Percentiles rank a stretch among this genome's conserved stretches.
phyloP scores from a whole-genome alignment of 2,797 vertebrate species.

The Acrossocheilus wenchowensis region DNA sequence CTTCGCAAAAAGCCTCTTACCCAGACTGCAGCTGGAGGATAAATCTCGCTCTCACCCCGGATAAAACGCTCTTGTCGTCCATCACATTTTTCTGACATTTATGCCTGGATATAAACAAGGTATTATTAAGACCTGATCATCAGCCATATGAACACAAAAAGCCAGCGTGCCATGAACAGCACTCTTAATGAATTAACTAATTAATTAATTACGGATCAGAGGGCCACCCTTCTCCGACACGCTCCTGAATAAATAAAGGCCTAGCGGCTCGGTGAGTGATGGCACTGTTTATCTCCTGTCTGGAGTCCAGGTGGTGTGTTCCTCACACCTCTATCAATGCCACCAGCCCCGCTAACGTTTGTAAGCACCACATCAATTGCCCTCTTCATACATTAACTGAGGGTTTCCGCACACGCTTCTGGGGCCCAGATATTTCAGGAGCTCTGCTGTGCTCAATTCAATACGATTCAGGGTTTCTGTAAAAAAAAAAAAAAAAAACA shows the following conservation, averaged over 20 bases:
- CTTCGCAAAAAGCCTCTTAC: constrained; percentile 64
- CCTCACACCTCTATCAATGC: constrained; percentile 62
- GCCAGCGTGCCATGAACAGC: constrained; percentile 33
- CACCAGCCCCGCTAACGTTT: constrained; percentile 58
- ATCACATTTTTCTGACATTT: constrained; percentile 61
- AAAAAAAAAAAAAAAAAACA: background rate
- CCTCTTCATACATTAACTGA: constrained; percentile 35
- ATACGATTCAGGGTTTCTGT: background rate
- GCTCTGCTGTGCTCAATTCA: constrained; percentile 3
- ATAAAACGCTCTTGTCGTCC: constrained; percentile 52
- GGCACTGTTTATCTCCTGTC: constrained; percentile 64
- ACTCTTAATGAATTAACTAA: constrained; percentile 62
- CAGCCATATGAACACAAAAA: constrained; percentile 59
- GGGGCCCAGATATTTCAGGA: background rate
- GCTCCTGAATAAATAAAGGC: constrained; percentile 56
- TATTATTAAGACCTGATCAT: constrained; percentile 64
- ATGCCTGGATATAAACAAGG: constrained; percentile 65
- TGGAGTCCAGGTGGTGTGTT: constrained; percentile 63
- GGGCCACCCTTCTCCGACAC: constrained; percentile 54
- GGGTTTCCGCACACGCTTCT: constrained; percentile 34
- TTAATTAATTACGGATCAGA: constrained; percentile 68
- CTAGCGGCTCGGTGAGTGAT: constrained; percentile 59
- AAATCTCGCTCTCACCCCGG: constrained; percentile 58
- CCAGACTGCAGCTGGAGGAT: constrained; percentile 61
- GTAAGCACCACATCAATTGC: constrained; percentile 45